Conservation (phyloP, 1,140 invertebrate genomes). For the Idris sp. region DNA sequence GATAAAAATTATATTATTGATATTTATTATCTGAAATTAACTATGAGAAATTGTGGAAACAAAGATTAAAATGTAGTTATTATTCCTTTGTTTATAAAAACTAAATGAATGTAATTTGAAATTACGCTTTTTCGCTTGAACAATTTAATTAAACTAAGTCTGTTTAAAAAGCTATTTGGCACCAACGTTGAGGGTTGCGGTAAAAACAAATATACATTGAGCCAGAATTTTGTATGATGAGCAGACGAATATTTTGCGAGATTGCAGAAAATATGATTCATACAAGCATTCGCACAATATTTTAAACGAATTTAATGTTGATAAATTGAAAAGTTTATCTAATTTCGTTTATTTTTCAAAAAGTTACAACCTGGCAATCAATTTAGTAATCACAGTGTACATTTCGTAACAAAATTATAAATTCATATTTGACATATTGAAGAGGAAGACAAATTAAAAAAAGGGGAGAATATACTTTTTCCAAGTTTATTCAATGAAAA, state of each 20-base stretch:
- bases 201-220: conserved; percentile 13
- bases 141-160: conserved; percentile 24
- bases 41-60: too few species aligned
- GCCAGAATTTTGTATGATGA: conserved; percentile 4
- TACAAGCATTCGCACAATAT: conserved; percentile 2
- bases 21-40: too few species aligned
- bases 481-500: too few species aligned
- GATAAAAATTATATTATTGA: too few species aligned
- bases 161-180: conserved; percentile 16
- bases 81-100: too few species aligned
- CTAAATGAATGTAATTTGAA: background rate
- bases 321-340: background rate
- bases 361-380: too few species aligned
- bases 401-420: too few species aligned
- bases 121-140: background rate
- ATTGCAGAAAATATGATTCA: conserved; percentile 3
- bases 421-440: too few species aligned
- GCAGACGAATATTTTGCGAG: conserved; percentile 1
- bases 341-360: conserved; percentile 1
- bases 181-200: conserved; percentile 1
- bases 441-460: too few species aligned
- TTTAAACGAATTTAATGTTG: background rate
- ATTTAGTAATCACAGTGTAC: too few species aligned
- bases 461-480: too few species aligned
- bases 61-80: background rate